These are phyloP conservation scores for Paratilapia polleni DNA, from an alignment of 2,113 vertebrate species.

Conservation along the genomic window DNA sequence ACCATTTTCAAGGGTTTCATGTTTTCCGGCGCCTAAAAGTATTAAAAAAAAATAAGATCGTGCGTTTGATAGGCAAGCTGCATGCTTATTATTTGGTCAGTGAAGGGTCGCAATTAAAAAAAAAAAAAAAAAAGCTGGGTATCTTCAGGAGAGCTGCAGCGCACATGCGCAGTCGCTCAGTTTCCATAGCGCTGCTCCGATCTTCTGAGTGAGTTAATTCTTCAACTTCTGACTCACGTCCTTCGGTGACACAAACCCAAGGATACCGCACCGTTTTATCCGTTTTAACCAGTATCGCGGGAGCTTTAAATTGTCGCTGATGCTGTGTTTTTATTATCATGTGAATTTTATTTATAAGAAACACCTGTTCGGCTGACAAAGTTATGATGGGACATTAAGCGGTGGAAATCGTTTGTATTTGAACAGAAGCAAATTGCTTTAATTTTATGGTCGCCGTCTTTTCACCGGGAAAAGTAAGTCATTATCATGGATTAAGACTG, in stretches of 20 bases:
- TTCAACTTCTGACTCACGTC: slow-evolving; percentile 54
- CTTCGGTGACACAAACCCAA: neutral
- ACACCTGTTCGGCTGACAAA: slow-evolving; percentile 18
- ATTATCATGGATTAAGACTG: neutral
- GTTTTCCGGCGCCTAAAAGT: neutral
- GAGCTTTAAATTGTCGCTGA: neutral
- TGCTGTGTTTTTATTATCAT: neutral
- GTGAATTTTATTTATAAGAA: neutral
- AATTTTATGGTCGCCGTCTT: neutral
- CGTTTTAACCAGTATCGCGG: neutral
- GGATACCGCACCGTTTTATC: neutral
- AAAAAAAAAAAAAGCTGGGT: neutral
- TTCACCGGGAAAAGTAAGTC: slow-evolving; percentile 49
- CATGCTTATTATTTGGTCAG: neutral
- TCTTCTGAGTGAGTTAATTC: slow-evolving; percentile 62
- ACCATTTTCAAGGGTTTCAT: neutral
- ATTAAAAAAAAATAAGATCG: neutral
- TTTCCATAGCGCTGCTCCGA: slow-evolving; percentile 69
- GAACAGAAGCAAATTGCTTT: neutral
- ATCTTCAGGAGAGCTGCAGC: neutral
- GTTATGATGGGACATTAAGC: slow-evolving; percentile 3
- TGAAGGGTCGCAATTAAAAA: neutral
- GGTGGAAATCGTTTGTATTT: slow-evolving; percentile 15
- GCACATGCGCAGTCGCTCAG: slow-evolving; percentile 56
- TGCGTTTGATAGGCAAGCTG: neutral